These are phyloP conservation scores for Scaeva pyrastri DNA, from an alignment of 2,888 invertebrate species.

Conservation along the genomic window DNA sequence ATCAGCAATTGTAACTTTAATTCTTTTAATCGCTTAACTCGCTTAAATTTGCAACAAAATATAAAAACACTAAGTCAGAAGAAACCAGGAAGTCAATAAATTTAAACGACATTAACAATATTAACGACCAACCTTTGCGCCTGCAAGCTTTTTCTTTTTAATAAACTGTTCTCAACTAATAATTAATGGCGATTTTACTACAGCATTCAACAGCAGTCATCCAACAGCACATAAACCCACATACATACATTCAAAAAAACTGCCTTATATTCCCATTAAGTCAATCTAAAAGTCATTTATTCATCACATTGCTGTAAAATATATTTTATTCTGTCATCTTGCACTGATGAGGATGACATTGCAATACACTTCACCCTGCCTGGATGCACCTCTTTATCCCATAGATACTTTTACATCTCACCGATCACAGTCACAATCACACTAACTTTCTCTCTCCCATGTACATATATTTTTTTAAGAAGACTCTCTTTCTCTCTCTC, in stretches of 20 bases:
- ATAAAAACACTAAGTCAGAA: background rate
- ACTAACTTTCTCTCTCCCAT: slow-evolving; percentile 49
- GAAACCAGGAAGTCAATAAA: slow-evolving; percentile 7
- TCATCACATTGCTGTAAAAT: slow-evolving; percentile 14
- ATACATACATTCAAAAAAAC: too few relatives aligned
- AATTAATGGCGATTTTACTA: slow-evolving; percentile 10
- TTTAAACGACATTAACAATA: background rate
- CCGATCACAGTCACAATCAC: slow-evolving; percentile 7
- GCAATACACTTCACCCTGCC: background rate
- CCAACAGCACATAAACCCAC: background rate
- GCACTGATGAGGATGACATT: background rate
- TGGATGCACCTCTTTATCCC: too few relatives aligned
- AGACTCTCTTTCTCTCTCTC: slow-evolving; percentile 50
- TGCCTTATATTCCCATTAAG: slow-evolving; percentile 36
- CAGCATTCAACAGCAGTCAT: slow-evolving; percentile 1
- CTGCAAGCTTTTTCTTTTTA: background rate
- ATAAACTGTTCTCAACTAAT: slow-evolving; percentile 2
- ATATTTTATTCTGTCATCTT: background rate
- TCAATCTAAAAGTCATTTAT: slow-evolving; percentile 20
- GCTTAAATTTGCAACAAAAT: background rate
- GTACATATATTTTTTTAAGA: too few relatives aligned
- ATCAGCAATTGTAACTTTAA: too few relatives aligned
- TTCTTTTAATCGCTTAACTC: background rate
- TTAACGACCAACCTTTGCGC: background rate
- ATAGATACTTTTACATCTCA: slow-evolving; percentile 6